Evolutionary conservation across 1,140 invertebrate genomes (phyloP).

Genomic region (Phymorhynchus buccinoides): DNA sequence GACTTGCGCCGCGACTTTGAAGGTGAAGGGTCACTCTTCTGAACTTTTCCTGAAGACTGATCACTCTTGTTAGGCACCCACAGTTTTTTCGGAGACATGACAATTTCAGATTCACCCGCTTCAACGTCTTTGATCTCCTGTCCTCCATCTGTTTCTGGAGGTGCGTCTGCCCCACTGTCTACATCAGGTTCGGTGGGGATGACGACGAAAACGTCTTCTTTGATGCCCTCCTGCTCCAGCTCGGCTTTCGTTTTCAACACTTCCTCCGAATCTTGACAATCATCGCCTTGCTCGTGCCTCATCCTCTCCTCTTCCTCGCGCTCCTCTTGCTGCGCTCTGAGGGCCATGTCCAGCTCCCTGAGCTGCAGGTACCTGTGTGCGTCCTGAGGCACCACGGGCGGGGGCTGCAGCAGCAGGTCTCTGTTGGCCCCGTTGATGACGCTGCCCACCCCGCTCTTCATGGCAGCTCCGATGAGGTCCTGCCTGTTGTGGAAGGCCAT

Average conservation of each 20-base stretch:
- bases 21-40: slow-evolving; percentile 37
- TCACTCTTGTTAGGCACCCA: slow-evolving; percentile 51
- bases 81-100: slow-evolving; percentile 55
- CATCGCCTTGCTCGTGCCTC: not conserved
- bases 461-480: slow-evolving; percentile 77
- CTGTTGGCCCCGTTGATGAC: not conserved
- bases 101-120: slow-evolving; percentile 49
- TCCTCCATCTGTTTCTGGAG: slow-evolving; percentile 19
- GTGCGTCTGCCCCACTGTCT: slow-evolving; percentile 38
- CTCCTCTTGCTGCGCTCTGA: not conserved
- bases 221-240: slow-evolving; percentile 59
- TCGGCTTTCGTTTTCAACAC: slow-evolving; percentile 47
- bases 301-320: slow-evolving; percentile 33
- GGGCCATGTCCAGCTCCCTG: not conserved
- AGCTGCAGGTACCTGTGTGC: not conserved
- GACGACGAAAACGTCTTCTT: slow-evolving; percentile 66
- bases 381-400: not conserved
- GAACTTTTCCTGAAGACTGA: slow-evolving; percentile 39
- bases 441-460: not conserved
- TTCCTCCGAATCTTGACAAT: slow-evolving; percentile 23
- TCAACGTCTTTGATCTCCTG: slow-evolving; percentile 40
- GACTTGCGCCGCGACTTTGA: slow-evolving; percentile 56
- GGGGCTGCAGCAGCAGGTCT: not conserved
- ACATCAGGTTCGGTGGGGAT: slow-evolving; percentile 63
- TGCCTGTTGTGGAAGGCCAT: slow-evolving; percentile 96